Conservation (phyloP, 2,888 invertebrate species). For the Zaprionus bogoriensis region DNA sequence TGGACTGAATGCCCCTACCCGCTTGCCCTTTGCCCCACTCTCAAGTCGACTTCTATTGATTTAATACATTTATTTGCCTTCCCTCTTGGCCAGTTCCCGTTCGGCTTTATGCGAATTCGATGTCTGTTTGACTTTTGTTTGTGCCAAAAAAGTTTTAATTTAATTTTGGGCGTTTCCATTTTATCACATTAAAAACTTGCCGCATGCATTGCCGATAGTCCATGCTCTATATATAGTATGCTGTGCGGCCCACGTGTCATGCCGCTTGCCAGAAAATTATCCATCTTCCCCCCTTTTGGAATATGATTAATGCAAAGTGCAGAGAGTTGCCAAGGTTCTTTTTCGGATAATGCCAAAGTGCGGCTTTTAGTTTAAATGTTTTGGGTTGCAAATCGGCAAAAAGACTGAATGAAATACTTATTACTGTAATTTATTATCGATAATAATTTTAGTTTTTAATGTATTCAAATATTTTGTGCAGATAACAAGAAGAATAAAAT, state of each 20-base stretch:
- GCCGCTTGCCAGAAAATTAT: constrained; percentile 7
- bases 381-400: background rate
- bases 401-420: background rate
- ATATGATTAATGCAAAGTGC: constrained; percentile 42
- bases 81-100: constrained; percentile 10
- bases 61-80: constrained; percentile 73
- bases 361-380: too few species aligned
- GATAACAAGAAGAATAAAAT: too few species aligned
- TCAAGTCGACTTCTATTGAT: constrained; percentile 60
- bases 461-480: too few species aligned
- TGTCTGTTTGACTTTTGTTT: constrained; percentile 45
- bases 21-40: constrained; percentile 5
- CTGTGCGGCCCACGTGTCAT: constrained; percentile 6
- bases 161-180: constrained; percentile 47
- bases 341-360: background rate
- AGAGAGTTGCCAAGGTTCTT: constrained; percentile 22
- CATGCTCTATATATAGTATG: constrained; percentile 4
- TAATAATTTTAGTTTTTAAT: too few species aligned
- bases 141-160: constrained; percentile 65
- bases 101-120: constrained; percentile 24
- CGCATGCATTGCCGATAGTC: constrained; percentile 6
- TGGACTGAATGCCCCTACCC: background rate
- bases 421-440: too few species aligned
- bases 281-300: too few species aligned
- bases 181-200: constrained; percentile 68